phyloP scores from a whole-genome alignment of 2,113 vertebrate species.

The Pseudopipra pipra region DNA sequence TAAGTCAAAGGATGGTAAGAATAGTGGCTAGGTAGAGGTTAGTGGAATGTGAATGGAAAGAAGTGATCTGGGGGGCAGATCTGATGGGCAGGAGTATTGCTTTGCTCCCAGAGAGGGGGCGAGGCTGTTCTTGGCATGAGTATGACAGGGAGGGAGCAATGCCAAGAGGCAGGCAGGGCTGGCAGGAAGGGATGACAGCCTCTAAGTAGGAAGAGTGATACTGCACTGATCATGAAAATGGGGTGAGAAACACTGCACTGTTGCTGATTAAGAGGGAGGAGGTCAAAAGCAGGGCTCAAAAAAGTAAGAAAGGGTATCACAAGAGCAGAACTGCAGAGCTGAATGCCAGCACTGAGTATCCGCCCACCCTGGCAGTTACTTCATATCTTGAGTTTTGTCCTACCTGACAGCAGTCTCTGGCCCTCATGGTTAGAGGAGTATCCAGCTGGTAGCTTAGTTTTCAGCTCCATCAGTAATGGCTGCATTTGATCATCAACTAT shows the following conservation, averaged over 20 bases:
- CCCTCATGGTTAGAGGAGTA: neutral
- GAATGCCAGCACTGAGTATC: neutral
- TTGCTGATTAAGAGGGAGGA: neutral
- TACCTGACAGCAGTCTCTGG: neutral
- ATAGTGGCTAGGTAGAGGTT: conserved; percentile 36
- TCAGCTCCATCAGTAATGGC: neutral
- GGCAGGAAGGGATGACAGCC: neutral
- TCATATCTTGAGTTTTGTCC: neutral
- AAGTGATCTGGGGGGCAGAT: conserved; percentile 12
- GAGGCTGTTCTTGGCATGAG: conserved; percentile 7
- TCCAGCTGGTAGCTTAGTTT: neutral
- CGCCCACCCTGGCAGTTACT: neutral
- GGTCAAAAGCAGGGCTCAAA: neutral
- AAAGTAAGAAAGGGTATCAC: neutral
- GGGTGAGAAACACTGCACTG: neutral
- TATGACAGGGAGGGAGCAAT: neutral
- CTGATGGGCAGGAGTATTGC: conserved; percentile 20
- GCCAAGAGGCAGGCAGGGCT: neutral
- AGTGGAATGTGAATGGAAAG: conserved; percentile 47
- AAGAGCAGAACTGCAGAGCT: neutral
- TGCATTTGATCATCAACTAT: neutral
- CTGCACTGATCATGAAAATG: neutral
- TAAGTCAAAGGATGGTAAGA: conserved; percentile 63
- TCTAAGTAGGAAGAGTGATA: neutral
- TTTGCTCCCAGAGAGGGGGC: neutral